Conservation (phyloP, 2,888 invertebrate species). For the Tanytarsus gracilentus region DNA sequence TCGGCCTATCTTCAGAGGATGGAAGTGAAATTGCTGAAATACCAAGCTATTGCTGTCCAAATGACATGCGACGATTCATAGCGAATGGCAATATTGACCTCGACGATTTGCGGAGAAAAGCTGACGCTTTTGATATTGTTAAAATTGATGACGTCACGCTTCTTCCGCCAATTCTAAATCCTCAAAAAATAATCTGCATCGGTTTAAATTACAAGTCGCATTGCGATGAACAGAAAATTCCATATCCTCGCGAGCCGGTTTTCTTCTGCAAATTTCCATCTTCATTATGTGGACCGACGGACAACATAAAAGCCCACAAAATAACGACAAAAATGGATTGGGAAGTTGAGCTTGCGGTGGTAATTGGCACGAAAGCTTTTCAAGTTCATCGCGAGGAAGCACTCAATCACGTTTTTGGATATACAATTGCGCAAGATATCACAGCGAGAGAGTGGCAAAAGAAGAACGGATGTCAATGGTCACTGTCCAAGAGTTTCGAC, state of each 20-base stretch:
- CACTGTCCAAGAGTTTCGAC: slow-evolving; percentile 76
- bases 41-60: slow-evolving; percentile 39
- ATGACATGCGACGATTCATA: slow-evolving; percentile 45
- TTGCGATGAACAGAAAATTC: slow-evolving; percentile 72
- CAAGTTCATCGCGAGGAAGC: slow-evolving; percentile 59
- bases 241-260: slow-evolving; percentile 65
- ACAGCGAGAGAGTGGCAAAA: slow-evolving; percentile 84
- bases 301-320: slow-evolving; percentile 53
- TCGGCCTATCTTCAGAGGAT: slow-evolving; percentile 56
- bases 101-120: slow-evolving; percentile 38
- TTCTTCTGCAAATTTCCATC: slow-evolving; percentile 83
- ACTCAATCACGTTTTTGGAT: slow-evolving; percentile 69
- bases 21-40: slow-evolving; percentile 60
- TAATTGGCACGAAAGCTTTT: slow-evolving; percentile 70
- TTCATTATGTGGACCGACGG: slow-evolving; percentile 63
- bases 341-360: slow-evolving; percentile 79
- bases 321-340: slow-evolving; percentile 66
- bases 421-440: slow-evolving; percentile 80
- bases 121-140: slow-evolving; percentile 30
- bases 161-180: slow-evolving; percentile 63
- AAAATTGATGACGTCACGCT: slow-evolving; percentile 34
- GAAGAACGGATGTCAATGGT: slow-evolving; percentile 69
- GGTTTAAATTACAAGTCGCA: slow-evolving; percentile 81
- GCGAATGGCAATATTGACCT: slow-evolving; percentile 36
- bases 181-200: slow-evolving; percentile 78